Conservation (phyloP, 2,113 vertebrate species). For the Ibidorhyncha struthersii region DNA sequence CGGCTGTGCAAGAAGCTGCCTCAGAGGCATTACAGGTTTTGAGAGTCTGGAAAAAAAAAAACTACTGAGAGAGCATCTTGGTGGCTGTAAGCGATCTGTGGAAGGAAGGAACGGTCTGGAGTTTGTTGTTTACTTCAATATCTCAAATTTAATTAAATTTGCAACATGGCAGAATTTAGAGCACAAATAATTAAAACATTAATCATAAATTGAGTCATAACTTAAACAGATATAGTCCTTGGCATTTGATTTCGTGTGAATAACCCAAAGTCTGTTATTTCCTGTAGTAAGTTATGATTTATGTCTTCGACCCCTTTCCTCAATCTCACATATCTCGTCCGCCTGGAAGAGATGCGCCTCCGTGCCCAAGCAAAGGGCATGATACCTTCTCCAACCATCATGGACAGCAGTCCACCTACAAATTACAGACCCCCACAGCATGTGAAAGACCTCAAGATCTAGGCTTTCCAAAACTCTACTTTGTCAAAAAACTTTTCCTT, state of each 20-base stretch:
- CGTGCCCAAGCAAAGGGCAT: too few species aligned
- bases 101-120: background rate
- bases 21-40: background rate
- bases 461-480: too few species aligned
- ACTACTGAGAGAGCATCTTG: accelerated
- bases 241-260: background rate
- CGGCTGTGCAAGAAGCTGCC: background rate
- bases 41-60: background rate
- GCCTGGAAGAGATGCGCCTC: too few species aligned
- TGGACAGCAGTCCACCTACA: too few species aligned
- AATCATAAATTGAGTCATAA: background rate
- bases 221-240: background rate
- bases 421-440: too few species aligned
- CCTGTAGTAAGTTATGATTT: background rate
- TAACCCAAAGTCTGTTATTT: background rate
- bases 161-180: background rate
- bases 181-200: slow-evolving; percentile 13
- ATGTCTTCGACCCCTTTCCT: background rate
- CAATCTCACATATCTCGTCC: background rate
- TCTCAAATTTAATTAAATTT: background rate
- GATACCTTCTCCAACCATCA: too few species aligned
- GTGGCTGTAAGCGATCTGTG: background rate
- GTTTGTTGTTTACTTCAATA: background rate
- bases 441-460: too few species aligned
- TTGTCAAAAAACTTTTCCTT: background rate